Evolutionary conservation across 2,797 vertebrate species (phyloP).

Genomic region (Phoxinus dragarum): DNA sequence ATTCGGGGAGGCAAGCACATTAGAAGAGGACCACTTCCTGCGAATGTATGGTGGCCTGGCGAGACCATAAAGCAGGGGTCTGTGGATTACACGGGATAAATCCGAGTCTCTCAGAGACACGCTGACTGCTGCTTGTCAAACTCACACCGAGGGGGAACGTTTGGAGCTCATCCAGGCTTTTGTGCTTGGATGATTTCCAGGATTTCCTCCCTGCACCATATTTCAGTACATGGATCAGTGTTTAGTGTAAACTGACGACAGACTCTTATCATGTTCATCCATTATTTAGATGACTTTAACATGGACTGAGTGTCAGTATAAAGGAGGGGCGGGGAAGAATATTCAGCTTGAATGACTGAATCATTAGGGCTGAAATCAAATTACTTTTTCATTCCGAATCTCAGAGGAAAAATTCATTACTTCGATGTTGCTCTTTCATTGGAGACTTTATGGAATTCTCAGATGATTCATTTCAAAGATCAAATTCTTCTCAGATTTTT

Average conservation of each 20-base stretch:
- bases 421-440: background rate
- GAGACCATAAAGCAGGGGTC: conserved; percentile 30
- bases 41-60: conserved; percentile 26
- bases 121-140: conserved; percentile 24
- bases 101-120: conserved; percentile 1
- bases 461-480: conserved; percentile 5
- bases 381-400: background rate
- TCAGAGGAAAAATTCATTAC: background rate
- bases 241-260: conserved; percentile 36
- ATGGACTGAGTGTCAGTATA: background rate
- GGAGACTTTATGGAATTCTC: background rate
- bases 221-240: conserved; percentile 21
- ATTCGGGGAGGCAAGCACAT: background rate
- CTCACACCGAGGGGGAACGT: conserved; percentile 17
- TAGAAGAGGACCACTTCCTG: conserved; percentile 22
- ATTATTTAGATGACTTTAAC: conserved; percentile 18
- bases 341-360: background rate
- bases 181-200: conserved; percentile 35
- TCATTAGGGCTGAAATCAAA: background rate
- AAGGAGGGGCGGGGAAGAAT: background rate
- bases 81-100: conserved; percentile 22
- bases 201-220: conserved; percentile 13
- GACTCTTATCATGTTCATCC: conserved; percentile 22
- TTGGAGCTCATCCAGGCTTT: conserved; percentile 36
- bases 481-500: background rate